Evolutionary conservation across 2,113 vertebrate species (phyloP), one percentile per base, ranked within the genome.

Genomic region (Ardeotis arabs): DNA sequence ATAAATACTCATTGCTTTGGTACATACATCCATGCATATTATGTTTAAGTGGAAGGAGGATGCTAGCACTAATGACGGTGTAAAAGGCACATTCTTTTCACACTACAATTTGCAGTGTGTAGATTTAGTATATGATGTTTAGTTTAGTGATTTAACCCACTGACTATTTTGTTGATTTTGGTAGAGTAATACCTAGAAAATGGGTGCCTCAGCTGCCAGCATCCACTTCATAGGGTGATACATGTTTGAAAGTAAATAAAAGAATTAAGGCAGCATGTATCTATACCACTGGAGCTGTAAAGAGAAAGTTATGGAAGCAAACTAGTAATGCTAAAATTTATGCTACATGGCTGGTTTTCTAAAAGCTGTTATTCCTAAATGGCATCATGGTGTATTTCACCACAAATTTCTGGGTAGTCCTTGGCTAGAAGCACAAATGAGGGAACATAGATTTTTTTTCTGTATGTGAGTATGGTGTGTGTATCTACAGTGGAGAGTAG

Each of bases 1-100:
- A 96, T 97, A 97, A 96, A 96, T 93, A 95, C 55, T 89, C 28
- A 77, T 97, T 97, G 97, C 94, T 96, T 97, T 97, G 96, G 70
- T 95, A 69, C 93, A 73, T 89, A 27, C 4, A 56, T 81, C 28
- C 37, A 90, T 95, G 81, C 45, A 63, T 87, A 77, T 87, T 97
- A 82, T 96, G 72, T 92, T 86, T 88, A 53, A 90, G 76, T 84
- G 89, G 89, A 97, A 96, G n/a, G n/a, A 90, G n/a, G 72, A 95
- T 87, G 27, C 85, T 96, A 96, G 72, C 66, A 31, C 45, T 81
- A 93, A 92, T 3, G 58, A 95, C 95, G 45, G 53, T 96, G 60
- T 93, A 95, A 96, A 94, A 96, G 59, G 31, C 55, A 84, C 68
- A 90, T 97, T 97, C 58, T 68, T 96, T 94, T 96, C 73, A 60